phyloP scores from a whole-genome alignment of 2,888 invertebrate genomes.

The Polydrusus tereticollis region DNA sequence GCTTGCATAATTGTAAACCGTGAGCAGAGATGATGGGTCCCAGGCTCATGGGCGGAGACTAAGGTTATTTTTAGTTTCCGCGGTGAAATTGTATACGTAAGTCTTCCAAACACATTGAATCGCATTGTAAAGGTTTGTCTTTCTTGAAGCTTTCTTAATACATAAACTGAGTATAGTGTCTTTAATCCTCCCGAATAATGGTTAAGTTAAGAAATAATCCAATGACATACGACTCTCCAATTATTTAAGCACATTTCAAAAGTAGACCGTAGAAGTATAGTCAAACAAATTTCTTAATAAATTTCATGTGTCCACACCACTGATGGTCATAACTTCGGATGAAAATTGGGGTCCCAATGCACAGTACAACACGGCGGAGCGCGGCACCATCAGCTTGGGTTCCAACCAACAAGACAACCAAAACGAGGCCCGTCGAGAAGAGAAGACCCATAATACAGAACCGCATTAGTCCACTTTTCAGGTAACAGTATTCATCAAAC shows the following conservation, averaged over 20 bases:
- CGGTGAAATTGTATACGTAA: not conserved
- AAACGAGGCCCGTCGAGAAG: conserved; percentile 47
- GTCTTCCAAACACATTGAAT: not conserved
- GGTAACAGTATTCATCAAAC: not conserved
- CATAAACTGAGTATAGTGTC: too few species aligned
- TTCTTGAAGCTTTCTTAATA: too few species aligned
- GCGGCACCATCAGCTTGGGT: conserved; percentile 34
- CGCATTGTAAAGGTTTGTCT: not conserved
- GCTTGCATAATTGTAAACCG: conserved; percentile 52
- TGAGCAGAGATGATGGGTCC: conserved; percentile 44
- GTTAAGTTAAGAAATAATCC: too few species aligned
- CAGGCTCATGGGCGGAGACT: conserved; percentile 36
- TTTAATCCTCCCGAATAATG: too few species aligned
- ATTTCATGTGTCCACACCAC: conserved; percentile 32
- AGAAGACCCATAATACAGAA: conserved; percentile 31
- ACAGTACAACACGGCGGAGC: conserved; percentile 42
- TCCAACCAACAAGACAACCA: conserved; percentile 47
- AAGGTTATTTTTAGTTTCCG: conserved; percentile 31
- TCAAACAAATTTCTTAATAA: conserved; percentile 2
- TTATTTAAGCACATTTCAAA: not conserved
- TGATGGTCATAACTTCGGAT: conserved; percentile 42
- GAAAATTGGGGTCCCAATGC: conserved; percentile 47
- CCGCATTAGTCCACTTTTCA: conserved; percentile 19
- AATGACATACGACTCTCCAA: too few species aligned
- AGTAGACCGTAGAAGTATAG: not conserved